These are phyloP conservation scores for Polydrusus tereticollis DNA, from an alignment of 2,888 invertebrate genomes.

Conservation along the genomic window DNA sequence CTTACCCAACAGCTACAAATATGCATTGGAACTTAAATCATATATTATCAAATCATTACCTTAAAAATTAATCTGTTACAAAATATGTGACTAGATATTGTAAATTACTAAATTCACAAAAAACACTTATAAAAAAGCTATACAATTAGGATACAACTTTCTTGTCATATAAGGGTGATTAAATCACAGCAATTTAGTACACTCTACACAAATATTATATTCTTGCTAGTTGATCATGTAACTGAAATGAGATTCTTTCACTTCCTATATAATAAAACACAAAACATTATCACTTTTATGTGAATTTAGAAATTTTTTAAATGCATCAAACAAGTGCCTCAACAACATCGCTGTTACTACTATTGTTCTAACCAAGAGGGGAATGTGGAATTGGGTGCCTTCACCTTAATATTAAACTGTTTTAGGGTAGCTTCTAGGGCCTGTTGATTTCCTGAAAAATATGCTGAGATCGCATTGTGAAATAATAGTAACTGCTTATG, in stretches of 20 bases:
- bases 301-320: conserved; percentile 31
- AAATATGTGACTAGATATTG: conserved; percentile 30
- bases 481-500: conserved; percentile 96
- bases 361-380: conserved; percentile 88
- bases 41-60: neutral
- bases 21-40: neutral
- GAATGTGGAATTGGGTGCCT: conserved; percentile 81
- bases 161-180: too few species aligned
- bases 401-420: conserved; percentile 94
- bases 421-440: conserved; percentile 94
- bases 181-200: too few species aligned
- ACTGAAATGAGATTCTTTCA: conserved; percentile 4
- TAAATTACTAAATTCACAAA: conserved; percentile 23
- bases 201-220: too few species aligned
- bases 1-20: neutral
- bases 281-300: conserved; percentile 12
- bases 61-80: conserved; percentile 22
- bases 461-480: conserved; percentile 97
- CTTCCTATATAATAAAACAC: neutral
- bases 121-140: too few species aligned
- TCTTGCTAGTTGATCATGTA: too few species aligned
- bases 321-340: conserved; percentile 22
- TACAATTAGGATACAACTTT: too few species aligned
- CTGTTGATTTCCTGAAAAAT: conserved; percentile 96
- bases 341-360: conserved; percentile 44